These are phyloP conservation scores for Catostomus latipinnis DNA, from an alignment of 2,797 vertebrate genomes.

Conservation along the genomic window DNA sequence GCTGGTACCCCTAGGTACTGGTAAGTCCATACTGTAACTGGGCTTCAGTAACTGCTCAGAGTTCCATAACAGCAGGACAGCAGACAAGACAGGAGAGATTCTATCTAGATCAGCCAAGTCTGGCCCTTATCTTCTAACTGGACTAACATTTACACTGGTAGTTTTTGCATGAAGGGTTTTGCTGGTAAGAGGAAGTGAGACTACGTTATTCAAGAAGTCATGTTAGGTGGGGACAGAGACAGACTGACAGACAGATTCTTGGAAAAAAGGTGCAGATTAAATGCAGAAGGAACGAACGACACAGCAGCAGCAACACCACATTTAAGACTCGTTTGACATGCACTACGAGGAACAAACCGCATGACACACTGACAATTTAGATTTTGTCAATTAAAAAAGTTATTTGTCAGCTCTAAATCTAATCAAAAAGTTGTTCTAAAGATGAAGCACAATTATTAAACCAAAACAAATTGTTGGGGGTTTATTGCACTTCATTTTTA, in stretches of 20 bases:
- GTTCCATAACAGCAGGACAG: slow-evolving; percentile 84
- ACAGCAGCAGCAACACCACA: slow-evolving; percentile 70
- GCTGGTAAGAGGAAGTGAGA: slow-evolving; percentile 66
- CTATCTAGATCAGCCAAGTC: slow-evolving; percentile 74
- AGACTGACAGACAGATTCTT: slow-evolving; percentile 69
- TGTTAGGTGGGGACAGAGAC: slow-evolving; percentile 71
- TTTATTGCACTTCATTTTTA: not conserved
- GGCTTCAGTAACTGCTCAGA: slow-evolving; percentile 81
- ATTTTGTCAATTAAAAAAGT: not conserved
- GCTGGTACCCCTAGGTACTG: slow-evolving; percentile 87
- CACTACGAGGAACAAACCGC: slow-evolving; percentile 60
- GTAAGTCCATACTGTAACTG: slow-evolving; percentile 89
- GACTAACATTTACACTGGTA: slow-evolving; percentile 70
- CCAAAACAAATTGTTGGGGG: not conserved
- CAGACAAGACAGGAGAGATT: slow-evolving; percentile 86
- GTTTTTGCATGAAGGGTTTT: slow-evolving; percentile 82
- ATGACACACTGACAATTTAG: slow-evolving; percentile 48
- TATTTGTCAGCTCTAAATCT: not conserved
- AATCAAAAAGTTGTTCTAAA: not conserved
- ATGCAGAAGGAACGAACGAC: slow-evolving; percentile 68
- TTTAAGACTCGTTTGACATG: slow-evolving; percentile 72
- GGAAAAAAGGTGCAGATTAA: slow-evolving; percentile 70
- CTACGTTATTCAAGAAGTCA: slow-evolving; percentile 69
- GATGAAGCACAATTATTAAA: not conserved
- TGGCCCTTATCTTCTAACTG: slow-evolving; percentile 59